Evolutionary conservation across 1,140 invertebrate genomes (phyloP).

Genomic region (Habropoda laboriosa): DNA sequence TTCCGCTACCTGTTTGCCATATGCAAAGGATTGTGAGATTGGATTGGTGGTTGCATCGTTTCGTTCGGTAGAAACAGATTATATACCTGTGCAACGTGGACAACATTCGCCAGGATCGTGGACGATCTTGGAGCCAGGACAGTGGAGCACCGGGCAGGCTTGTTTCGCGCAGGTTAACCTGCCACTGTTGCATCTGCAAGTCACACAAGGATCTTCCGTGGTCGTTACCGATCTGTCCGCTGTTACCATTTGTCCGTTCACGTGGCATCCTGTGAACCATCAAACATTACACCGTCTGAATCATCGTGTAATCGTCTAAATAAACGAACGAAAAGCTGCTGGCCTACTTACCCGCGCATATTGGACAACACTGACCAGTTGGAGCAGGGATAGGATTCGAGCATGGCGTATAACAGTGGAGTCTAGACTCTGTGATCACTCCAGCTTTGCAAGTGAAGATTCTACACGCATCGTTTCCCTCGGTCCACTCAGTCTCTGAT

Average conservation of each 20-base stretch:
- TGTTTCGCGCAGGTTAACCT: constrained; percentile 90
- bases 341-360: constrained; percentile 86
- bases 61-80: too few species aligned
- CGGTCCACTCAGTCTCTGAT: constrained; percentile 90
- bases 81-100: constrained; percentile 88
- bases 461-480: constrained; percentile 87
- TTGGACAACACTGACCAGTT: constrained; percentile 91
- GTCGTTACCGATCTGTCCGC: constrained; percentile 90
- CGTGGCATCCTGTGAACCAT: constrained; percentile 85
- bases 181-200: constrained; percentile 90
- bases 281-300: background rate
- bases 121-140: constrained; percentile 85
- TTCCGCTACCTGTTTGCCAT: constrained; percentile 75
- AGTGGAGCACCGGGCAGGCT: constrained; percentile 92
- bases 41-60: too few species aligned
- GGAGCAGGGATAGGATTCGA: constrained; percentile 86
- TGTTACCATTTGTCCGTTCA: constrained; percentile 86
- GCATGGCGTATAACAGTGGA: constrained; percentile 92
- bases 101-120: constrained; percentile 90
- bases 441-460: constrained; percentile 90
- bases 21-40: too few species aligned
- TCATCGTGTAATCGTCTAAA: too few species aligned
- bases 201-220: constrained; percentile 92
- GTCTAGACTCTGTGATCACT: constrained; percentile 89
- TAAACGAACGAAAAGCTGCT: too few species aligned